These are phyloP conservation scores for Galerucella nymphaeae DNA, from an alignment of 2,888 invertebrate species.

Conservation along the genomic window DNA sequence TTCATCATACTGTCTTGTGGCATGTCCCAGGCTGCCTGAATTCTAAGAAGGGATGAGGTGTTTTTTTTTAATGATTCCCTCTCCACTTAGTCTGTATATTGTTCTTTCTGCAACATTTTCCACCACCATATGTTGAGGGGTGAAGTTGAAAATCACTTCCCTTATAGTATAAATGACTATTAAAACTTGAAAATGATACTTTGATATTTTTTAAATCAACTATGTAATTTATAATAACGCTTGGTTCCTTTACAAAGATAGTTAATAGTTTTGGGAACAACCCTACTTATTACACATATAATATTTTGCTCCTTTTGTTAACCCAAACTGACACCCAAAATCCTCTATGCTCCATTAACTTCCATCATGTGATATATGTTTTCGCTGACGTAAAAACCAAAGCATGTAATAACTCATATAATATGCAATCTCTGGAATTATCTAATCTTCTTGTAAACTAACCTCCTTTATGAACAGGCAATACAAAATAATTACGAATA, in stretches of 20 bases:
- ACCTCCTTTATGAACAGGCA: background rate
- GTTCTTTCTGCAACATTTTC: too few species aligned
- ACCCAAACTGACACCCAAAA: background rate
- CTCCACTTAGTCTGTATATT: too few species aligned
- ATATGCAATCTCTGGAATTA: background rate
- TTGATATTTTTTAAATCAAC: background rate
- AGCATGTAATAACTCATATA: background rate
- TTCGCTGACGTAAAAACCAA: background rate
- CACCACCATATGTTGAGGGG: too few species aligned
- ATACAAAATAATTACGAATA: background rate
- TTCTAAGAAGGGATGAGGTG: too few species aligned
- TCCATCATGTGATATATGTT: background rate
- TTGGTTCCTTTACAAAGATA: background rate
- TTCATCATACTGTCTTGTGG: too few species aligned
- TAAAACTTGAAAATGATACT: too few species aligned
- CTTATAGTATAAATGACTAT: too few species aligned
- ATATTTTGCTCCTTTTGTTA: background rate
- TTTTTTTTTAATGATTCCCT: too few species aligned
- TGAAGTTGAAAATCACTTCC: too few species aligned
- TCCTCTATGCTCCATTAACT: background rate
- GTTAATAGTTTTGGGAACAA: background rate
- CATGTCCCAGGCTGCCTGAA: too few species aligned
- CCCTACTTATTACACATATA: background rate
- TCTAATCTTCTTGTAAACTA: background rate
- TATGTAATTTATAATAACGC: background rate